Conservation (phyloP, 2,888 invertebrate genomes). For the Chesias legatella region DNA sequence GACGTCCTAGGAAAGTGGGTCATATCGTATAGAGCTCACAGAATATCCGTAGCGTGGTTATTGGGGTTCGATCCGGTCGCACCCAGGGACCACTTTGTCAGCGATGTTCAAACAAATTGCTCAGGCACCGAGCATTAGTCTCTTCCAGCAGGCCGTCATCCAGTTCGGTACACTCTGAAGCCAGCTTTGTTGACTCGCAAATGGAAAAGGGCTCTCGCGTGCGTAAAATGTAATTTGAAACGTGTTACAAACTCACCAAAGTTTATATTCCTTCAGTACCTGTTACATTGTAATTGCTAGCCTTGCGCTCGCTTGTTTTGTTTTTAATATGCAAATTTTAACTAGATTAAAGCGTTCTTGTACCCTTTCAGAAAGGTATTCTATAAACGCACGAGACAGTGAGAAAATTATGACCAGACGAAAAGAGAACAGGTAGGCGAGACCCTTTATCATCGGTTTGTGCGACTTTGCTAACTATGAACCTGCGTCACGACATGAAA, state of each 20-base stretch:
- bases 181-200: slow-evolving; percentile 44
- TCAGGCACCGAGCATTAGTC: slow-evolving; percentile 1
- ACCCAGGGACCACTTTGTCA: too few relatives aligned
- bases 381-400: slow-evolving; percentile 16
- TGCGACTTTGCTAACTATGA: slow-evolving; percentile 1
- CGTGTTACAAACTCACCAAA: slow-evolving; percentile 34
- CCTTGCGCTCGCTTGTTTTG: slow-evolving; percentile 11
- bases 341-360: slow-evolving; percentile 17
- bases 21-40: too few relatives aligned
- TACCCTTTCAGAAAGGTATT: slow-evolving; percentile 13
- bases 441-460: slow-evolving; percentile 6
- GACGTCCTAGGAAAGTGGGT: too few relatives aligned
- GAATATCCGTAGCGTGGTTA: too few relatives aligned
- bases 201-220: slow-evolving; percentile 40
- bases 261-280: slow-evolving; percentile 17
- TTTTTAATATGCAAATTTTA: slow-evolving; percentile 23
- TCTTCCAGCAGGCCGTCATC: slow-evolving; percentile 26
- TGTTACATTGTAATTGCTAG: slow-evolving; percentile 14
- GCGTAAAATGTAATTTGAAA: slow-evolving; percentile 45
- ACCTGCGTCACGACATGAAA: not conserved
- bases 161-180: slow-evolving; percentile 27
- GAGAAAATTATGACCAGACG: slow-evolving; percentile 13
- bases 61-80: too few relatives aligned
- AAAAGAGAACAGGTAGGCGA: slow-evolving; percentile 10
- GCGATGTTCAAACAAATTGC: not conserved